Conservation (phyloP, 2,888 invertebrate genomes). For the Rhopalosiphum nymphaeae region DNA sequence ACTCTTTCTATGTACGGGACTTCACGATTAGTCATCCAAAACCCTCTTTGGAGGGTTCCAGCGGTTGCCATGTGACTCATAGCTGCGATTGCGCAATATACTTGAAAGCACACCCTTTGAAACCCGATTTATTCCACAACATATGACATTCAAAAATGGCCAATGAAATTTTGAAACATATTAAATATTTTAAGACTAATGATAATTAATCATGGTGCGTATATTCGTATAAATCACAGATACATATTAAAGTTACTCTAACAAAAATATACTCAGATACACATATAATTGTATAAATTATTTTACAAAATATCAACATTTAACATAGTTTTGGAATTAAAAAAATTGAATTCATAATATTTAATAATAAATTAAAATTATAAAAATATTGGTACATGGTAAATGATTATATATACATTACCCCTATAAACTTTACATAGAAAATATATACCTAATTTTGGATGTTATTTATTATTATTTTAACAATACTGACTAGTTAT, state of each 20-base stretch:
- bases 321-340: not conserved
- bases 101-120: not conserved
- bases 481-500: not conserved
- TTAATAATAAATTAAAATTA: not conserved
- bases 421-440: not conserved
- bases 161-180: constrained; percentile 19
- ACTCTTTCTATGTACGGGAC: constrained; percentile 11
- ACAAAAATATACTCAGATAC: not conserved
- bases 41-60: constrained; percentile 54
- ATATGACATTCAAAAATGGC: constrained; percentile 11
- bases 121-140: not conserved
- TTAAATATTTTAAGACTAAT: not conserved
- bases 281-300: not conserved
- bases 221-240: too few relatives aligned
- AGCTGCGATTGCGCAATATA: constrained; percentile 39
- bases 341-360: too few relatives aligned
- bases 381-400: not conserved
- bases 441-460: not conserved
- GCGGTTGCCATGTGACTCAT: constrained; percentile 64
- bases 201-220: not conserved
- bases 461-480: not conserved
- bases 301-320: not conserved
- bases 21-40: constrained; percentile 63
- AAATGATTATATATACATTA: too few relatives aligned
- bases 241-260: not conserved